Base-by-base conservation (phyloP, 2,888 invertebrate species). In the Drosophila neonasuta region DNA sequence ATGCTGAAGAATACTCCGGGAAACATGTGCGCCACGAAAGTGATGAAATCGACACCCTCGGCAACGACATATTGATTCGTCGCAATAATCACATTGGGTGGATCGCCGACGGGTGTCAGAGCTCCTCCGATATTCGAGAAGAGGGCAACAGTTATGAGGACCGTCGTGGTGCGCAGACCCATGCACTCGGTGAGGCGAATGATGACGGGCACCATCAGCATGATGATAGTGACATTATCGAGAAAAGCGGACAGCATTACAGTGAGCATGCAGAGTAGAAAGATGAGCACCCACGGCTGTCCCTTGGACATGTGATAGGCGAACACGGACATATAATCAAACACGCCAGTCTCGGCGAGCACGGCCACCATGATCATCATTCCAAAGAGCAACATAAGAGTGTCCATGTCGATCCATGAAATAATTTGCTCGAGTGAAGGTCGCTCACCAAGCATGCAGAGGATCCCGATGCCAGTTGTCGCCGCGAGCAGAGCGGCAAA, bases 51-150 rank as follows among this genome's bases (percentile, higher is more conserved):
- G 7, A 97, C 93, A 5, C 95, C 95, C 52, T 77, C 77, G 6
- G 64, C 66, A 0, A 67, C 32, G 5, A 90, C 86, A 24, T 79
- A 78, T 0, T 55, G 15, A 59, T 90, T 88, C 7, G 89, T 88
- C 34, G 89, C 88, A 24, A 91, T 89, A 0, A 90, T 88, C 30
- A 90, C 88, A 70, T 90, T 91, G 77, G 97, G 97, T 0, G 97
- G 97, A 89, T 97, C 97, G 0, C 97, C 97, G 1, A 97, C 95
- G 0, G 97, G 97, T 0, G 97, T 97, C 11, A 96, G 93, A 0
- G 97, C 95, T 0, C 97, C 97, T 0, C 97, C 97, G 48, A 97
- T 95, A 86, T 97, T 98, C 9, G 97, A 96, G 89, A 95, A 97
- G 69, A 97, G 93, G 13, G 97, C 94, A 93, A 96, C 95, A 0